These are phyloP conservation scores for Tortrix viridana DNA, from an alignment of 2,888 invertebrate genomes.

Conservation along the genomic window DNA sequence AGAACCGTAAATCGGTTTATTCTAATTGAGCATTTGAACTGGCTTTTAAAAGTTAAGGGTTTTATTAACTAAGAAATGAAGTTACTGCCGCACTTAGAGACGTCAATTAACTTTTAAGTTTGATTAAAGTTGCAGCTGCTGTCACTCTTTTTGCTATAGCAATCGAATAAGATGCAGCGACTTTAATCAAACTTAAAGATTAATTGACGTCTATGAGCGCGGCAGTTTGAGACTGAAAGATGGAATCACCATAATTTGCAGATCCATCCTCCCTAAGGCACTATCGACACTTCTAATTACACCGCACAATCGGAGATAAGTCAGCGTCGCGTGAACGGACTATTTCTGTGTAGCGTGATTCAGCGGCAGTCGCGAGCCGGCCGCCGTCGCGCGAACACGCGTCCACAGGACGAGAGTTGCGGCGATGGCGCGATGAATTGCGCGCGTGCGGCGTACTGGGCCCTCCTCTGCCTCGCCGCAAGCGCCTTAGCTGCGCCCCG, in stretches of 20 bases:
- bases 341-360: constrained; percentile 67
- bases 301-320: constrained; percentile 59
- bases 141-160: too few species aligned
- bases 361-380: constrained; percentile 73
- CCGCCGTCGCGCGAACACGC: constrained; percentile 67
- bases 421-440: constrained; percentile 82
- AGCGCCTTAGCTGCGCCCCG: constrained; percentile 66
- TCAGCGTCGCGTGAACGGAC: constrained; percentile 53
- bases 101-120: too few species aligned
- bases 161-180: too few species aligned
- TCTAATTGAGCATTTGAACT: too few species aligned
- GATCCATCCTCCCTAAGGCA: constrained; percentile 39
- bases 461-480: constrained; percentile 70
- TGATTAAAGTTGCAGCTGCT: too few species aligned
- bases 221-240: too few species aligned
- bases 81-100: too few species aligned
- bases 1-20: too few species aligned
- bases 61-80: too few species aligned
- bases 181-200: too few species aligned
- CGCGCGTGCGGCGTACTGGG: constrained; percentile 80
- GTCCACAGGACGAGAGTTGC: constrained; percentile 60
- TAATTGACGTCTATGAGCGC: too few species aligned
- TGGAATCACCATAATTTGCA: background rate
- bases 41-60: too few species aligned
- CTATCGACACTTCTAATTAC: constrained; percentile 63